Conservation (phyloP, 2,888 invertebrate species). For the Desoria tigrina region DNA sequence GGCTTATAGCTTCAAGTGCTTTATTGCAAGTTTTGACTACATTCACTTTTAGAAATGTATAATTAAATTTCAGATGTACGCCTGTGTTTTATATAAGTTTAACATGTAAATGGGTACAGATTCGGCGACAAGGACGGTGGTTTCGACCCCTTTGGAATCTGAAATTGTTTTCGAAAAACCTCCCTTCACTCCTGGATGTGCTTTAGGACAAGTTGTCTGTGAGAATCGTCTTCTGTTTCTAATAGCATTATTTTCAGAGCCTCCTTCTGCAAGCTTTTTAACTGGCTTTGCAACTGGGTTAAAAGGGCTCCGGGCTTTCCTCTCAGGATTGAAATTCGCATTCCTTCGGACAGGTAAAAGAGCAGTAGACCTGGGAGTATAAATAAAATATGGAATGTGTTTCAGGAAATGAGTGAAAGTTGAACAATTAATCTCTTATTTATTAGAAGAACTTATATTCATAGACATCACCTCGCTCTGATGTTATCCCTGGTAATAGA, state of each 20-base stretch:
- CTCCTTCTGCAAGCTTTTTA: constrained; percentile 22
- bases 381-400: too few relatives aligned
- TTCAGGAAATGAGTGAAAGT: too few relatives aligned
- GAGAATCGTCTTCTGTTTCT: constrained; percentile 28
- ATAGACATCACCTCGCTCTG: constrained; percentile 26
- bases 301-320: neutral
- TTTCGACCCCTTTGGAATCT: too few relatives aligned
- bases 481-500: constrained; percentile 29
- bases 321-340: constrained; percentile 18
- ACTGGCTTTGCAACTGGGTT: constrained; percentile 7
- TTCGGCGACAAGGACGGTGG: too few relatives aligned
- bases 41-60: too few relatives aligned
- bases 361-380: constrained; percentile 25
- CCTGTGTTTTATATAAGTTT: too few relatives aligned
- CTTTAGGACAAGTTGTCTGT: constrained; percentile 22
- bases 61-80: too few relatives aligned
- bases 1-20: too few relatives aligned
- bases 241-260: constrained; percentile 29
- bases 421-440: too few relatives aligned
- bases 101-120: too few relatives aligned
- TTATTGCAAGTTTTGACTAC: too few relatives aligned
- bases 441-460: neutral
- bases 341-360: constrained; percentile 27
- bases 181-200: constrained; percentile 9
- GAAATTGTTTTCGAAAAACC: too few relatives aligned